Percentiles rank a stretch among this genome's conserved stretches.
phyloP scores from a whole-genome alignment of 2,113 vertebrate genomes.

The Takifugu bimaculatus region DNA sequence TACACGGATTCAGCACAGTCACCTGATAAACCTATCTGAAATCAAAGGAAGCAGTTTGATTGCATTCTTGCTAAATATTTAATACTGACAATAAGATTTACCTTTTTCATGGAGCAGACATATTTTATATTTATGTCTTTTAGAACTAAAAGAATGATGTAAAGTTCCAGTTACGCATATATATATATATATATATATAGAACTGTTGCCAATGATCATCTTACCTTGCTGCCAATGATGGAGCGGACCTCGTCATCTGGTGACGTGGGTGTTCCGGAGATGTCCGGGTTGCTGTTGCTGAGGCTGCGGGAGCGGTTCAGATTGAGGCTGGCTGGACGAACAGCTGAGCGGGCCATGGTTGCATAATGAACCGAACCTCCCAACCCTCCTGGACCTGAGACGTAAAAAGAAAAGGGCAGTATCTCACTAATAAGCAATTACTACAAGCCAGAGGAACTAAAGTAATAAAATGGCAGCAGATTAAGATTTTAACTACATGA shows the following conservation, averaged over 20 bases:
- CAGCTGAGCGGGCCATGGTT: constrained; percentile 94
- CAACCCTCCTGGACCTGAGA: constrained; percentile 86
- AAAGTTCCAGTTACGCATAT: too few species aligned
- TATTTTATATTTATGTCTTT: too few species aligned
- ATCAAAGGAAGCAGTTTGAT: constrained; percentile 17
- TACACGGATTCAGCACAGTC: constrained; percentile 19
- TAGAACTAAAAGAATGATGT: too few species aligned
- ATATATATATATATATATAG: too few species aligned
- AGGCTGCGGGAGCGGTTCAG: constrained; percentile 95
- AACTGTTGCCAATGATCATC: background rate
- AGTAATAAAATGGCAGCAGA: background rate
- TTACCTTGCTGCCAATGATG: constrained; percentile 97
- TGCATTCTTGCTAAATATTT: constrained; percentile 28
- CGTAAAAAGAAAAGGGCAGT: background rate
- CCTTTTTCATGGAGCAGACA: background rate
- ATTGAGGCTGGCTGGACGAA: constrained; percentile 93
- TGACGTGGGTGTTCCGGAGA: constrained; percentile 93
- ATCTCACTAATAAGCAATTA: background rate
- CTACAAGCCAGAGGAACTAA: background rate
- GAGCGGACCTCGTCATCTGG: constrained; percentile 95
- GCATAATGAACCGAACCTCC: constrained; percentile 96
- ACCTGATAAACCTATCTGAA: constrained; percentile 26
- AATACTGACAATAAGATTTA: constrained; percentile 13
- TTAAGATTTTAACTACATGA: background rate
- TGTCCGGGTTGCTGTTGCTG: constrained; percentile 98